Evolutionary conservation across 2,888 invertebrate species (phyloP).

Genomic region (Rotaria magnacalcarata): DNA sequence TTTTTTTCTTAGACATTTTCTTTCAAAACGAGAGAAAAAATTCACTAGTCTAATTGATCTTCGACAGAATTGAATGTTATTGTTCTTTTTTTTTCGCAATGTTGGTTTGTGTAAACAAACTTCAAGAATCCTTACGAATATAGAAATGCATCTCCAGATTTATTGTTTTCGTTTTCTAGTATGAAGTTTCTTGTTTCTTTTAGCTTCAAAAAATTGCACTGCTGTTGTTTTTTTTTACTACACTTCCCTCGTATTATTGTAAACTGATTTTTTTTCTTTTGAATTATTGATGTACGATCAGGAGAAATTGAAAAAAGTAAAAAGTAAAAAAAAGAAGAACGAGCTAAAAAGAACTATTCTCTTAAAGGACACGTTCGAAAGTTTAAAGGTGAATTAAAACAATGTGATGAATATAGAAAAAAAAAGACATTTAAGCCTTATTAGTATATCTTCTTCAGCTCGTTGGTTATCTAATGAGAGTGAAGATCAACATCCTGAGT

Average conservation of each 20-base stretch:
- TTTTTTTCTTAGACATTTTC: not conserved
- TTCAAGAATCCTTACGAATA: not conserved
- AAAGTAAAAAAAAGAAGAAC: not conserved
- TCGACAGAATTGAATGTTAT: not conserved
- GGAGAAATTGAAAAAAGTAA: no score
- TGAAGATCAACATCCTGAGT: conserved; percentile 15
- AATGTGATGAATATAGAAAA: not conserved
- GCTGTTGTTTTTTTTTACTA: not conserved
- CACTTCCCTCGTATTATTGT: not conserved
- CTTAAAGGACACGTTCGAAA: not conserved
- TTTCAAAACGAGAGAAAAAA: not conserved
- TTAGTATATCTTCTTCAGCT: not conserved
- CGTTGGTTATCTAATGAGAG: conserved; percentile 16
- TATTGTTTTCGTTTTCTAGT: not conserved
- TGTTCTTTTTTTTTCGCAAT: not conserved
- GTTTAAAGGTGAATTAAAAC: not conserved
- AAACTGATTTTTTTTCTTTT: no score
- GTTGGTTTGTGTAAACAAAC: not conserved
- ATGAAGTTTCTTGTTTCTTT: not conserved
- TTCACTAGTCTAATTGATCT: not conserved
- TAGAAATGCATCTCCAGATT: no score
- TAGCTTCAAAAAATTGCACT: not conserved
- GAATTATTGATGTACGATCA: no score
- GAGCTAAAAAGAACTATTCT: not conserved
- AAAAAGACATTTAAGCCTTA: not conserved